Evolutionary conservation across 2,888 invertebrate genomes (phyloP).

Genomic region (Caenorhabditis doughertyi): DNA sequence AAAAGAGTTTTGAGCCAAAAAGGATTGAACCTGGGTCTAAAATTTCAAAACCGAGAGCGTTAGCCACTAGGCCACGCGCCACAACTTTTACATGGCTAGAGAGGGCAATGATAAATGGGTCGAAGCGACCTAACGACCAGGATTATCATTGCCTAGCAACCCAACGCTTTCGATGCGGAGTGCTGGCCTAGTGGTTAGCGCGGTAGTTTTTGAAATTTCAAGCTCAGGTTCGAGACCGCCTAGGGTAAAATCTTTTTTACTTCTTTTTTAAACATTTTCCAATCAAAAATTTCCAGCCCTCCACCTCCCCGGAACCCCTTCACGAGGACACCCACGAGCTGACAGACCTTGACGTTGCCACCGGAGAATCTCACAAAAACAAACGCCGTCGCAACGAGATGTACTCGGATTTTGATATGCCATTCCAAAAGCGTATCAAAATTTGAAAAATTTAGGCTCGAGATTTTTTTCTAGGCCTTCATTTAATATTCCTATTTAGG

Average conservation of each 20-base stretch:
- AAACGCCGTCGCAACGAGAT: constrained; percentile 54
- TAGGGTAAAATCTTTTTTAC: no score
- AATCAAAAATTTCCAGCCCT: constrained; percentile 37
- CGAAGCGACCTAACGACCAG: no score
- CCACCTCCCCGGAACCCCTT: constrained; percentile 16
- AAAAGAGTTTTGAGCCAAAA: no score
- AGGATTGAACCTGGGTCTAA: no score
- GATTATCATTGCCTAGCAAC: no score
- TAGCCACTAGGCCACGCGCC: no score
- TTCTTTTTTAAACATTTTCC: no score
- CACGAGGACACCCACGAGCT: constrained; percentile 59
- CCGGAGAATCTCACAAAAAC: constrained; percentile 52
- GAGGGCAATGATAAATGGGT: no score
- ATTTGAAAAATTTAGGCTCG: constrained; percentile 21
- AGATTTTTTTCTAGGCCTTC: not conserved
- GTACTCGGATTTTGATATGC: constrained; percentile 57
- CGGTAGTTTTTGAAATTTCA: not conserved
- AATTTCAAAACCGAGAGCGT: no score
- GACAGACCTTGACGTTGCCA: constrained; percentile 61
- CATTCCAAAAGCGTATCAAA: constrained; percentile 64
- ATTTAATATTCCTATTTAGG: not conserved
- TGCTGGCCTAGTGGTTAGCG: not conserved
- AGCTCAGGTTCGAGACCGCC: not conserved
- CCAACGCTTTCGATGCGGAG: no score
- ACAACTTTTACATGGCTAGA: no score